Conservation (phyloP, 2,797 vertebrate species). For the Cephalopachus bancanus region DNA sequence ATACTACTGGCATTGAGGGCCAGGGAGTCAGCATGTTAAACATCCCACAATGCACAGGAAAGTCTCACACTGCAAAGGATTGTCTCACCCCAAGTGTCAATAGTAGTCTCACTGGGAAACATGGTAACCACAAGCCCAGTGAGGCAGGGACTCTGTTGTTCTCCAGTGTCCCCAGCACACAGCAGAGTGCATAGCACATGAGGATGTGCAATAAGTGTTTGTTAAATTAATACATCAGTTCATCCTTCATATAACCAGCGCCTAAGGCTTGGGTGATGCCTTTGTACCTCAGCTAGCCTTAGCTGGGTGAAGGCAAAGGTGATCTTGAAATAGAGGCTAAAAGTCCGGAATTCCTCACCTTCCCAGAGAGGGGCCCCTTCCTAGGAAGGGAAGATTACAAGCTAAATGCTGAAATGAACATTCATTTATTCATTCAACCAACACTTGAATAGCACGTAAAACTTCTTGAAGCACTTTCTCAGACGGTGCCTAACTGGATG, state of each 20-base stretch:
- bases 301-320: background rate
- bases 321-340: background rate
- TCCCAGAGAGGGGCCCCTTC: background rate
- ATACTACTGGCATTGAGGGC: background rate
- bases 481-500: conserved; percentile 23
- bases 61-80: conserved; percentile 17
- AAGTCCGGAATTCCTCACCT: conserved; percentile 8
- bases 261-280: background rate
- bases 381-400: background rate
- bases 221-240: background rate
- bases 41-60: background rate
- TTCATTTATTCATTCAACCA: conserved; percentile 48
- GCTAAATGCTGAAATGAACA: conserved; percentile 42
- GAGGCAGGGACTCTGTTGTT: background rate
- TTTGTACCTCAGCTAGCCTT: background rate
- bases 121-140: background rate
- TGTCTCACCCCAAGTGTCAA: background rate
- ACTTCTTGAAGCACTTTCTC: conserved; percentile 21
- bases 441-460: conserved; percentile 1
- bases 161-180: background rate
- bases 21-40: conserved; percentile 27
- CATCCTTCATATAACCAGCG: conserved; percentile 26
- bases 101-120: conserved; percentile 2
- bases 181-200: background rate
- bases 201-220: background rate